Evolutionary conservation across 1,140 invertebrate species (phyloP).

Genomic region (Thaumatotibia leucotreta): DNA sequence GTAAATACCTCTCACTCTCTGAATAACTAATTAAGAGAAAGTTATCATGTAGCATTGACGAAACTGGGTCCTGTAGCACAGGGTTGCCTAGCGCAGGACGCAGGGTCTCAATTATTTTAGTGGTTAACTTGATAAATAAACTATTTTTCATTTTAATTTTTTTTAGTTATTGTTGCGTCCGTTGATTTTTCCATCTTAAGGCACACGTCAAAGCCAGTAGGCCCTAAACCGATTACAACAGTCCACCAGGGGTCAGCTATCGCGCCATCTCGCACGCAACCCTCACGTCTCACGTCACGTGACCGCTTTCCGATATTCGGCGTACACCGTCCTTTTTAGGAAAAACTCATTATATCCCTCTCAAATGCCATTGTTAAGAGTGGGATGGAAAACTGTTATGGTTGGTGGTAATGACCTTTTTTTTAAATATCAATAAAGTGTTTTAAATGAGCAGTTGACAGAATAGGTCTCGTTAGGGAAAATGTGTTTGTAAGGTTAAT

Average conservation of each 20-base stretch:
- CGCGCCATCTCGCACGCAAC: slow-evolving; percentile 25
- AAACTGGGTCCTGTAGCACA: no score
- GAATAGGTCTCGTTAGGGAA: slow-evolving; percentile 4
- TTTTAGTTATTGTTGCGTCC: no score
- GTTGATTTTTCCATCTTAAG: neutral
- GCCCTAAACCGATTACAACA: slow-evolving; percentile 23
- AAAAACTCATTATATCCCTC: neutral
- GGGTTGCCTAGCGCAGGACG: no score
- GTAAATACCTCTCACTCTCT: no score
- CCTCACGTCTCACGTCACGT: neutral
- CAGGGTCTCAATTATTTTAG: no score
- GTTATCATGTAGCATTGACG: no score
- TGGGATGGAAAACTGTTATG: neutral
- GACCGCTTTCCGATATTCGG: slow-evolving; percentile 10
- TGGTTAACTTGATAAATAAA: no score
- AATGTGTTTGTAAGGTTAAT: neutral
- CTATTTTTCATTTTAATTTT: no score
- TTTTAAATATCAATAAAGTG: slow-evolving; percentile 14
- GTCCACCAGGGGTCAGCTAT: slow-evolving; percentile 16
- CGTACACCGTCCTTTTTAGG: neutral
- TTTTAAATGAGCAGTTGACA: slow-evolving; percentile 6
- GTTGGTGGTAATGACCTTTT: slow-evolving; percentile 9
- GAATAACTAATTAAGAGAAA: no score
- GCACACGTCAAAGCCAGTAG: slow-evolving; percentile 8
- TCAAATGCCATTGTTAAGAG: neutral